phyloP scores from a whole-genome alignment of 2,113 vertebrate genomes.

The Bujurquina vittata region DNA sequence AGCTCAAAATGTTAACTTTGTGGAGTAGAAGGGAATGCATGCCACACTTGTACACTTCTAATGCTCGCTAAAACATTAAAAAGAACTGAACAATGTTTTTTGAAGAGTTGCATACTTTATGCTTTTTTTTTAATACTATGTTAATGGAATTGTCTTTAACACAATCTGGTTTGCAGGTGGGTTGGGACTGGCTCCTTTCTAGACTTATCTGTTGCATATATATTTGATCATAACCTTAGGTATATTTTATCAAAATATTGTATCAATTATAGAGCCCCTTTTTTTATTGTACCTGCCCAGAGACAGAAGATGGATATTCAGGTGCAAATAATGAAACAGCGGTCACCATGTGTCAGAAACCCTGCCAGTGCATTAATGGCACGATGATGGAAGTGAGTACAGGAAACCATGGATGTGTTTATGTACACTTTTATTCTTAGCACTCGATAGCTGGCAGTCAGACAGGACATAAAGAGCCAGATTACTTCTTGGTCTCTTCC shows the following conservation, averaged over 20 bases:
- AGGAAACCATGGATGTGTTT: constrained; percentile 55
- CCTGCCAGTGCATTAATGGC: neutral
- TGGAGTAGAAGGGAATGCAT: neutral
- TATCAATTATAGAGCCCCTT: neutral
- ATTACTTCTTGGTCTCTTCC: constrained; percentile 94
- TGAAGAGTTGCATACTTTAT: too few species aligned
- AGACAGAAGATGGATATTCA: neutral
- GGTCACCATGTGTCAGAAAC: neutral
- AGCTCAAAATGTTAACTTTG: neutral
- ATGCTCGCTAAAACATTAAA: neutral
- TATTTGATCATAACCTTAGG: neutral
- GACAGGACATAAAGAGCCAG: constrained; percentile 21
- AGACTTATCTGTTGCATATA: neutral
- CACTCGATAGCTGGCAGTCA: constrained; percentile 46
- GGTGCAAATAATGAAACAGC: neutral
- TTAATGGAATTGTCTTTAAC: too few species aligned
- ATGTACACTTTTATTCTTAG: constrained; percentile 78
- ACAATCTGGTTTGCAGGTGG: too few species aligned
- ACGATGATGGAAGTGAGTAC: neutral
- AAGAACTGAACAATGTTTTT: too few species aligned
- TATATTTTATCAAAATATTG: too few species aligned
- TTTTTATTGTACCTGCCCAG: neutral
- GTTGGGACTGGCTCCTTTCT: neutral
- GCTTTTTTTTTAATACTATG: too few species aligned
- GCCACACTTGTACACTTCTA: neutral